Evolutionary conservation across 2,888 invertebrate species (phyloP).

Genomic region (Pocota personata): DNA sequence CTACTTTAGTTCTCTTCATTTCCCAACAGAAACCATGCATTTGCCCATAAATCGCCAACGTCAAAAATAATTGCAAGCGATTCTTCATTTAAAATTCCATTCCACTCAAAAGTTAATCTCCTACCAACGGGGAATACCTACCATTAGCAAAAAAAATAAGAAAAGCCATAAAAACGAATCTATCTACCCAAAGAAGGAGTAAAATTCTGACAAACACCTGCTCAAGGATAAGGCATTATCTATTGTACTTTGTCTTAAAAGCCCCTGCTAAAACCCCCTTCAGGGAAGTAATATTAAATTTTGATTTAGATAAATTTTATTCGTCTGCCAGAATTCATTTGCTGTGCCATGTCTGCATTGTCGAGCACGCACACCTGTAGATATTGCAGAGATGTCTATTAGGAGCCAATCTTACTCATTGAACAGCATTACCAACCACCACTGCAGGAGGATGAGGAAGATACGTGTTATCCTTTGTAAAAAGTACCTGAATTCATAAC

Average conservation of each 20-base stretch:
- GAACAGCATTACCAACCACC: slow-evolving; percentile 41
- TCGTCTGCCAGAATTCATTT: slow-evolving; percentile 38
- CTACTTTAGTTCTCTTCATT: slow-evolving; percentile 6
- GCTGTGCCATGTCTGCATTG: slow-evolving; percentile 30
- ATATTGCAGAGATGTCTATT: slow-evolving; percentile 48
- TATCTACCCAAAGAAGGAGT: not conserved
- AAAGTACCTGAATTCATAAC: slow-evolving; percentile 47
- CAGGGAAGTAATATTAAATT: slow-evolving; percentile 54
- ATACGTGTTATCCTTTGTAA: slow-evolving; percentile 39
- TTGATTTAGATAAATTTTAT: slow-evolving; percentile 64
- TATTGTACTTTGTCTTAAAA: slow-evolving; percentile 54
- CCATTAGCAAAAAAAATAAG: slow-evolving; percentile 1
- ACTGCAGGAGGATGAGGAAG: not conserved
- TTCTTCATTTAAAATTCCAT: slow-evolving; percentile 59
- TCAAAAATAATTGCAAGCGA: slow-evolving; percentile 59
- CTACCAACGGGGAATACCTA: slow-evolving; percentile 24
- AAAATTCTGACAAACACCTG: slow-evolving; percentile 49
- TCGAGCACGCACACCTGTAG: slow-evolving; percentile 36
- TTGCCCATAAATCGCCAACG: slow-evolving; percentile 49
- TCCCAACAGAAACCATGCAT: slow-evolving; percentile 34
- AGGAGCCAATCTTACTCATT: slow-evolving; percentile 62
- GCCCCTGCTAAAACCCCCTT: not conserved
- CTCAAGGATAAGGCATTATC: slow-evolving; percentile 39
- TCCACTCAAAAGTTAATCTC: slow-evolving; percentile 67
- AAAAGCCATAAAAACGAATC: not conserved